Percentiles rank a stretch among this genome's conserved stretches.
Evolutionary conservation across 2,888 invertebrate species (phyloP).

Genomic region (Pyrgus malvae): DNA sequence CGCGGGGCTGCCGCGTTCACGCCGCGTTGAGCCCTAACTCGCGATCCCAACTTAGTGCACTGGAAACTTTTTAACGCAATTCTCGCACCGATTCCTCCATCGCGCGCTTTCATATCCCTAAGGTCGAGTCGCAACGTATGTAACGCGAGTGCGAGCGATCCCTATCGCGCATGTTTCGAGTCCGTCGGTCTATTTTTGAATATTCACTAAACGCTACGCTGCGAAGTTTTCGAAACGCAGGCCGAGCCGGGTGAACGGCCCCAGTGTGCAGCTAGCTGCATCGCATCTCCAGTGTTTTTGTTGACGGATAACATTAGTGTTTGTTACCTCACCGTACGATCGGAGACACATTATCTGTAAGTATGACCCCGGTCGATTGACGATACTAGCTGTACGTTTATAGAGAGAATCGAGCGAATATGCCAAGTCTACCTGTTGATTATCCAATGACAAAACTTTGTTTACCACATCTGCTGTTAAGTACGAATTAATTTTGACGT

Average conservation of each 20-base stretch:
- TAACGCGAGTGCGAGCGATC: slow-evolving; percentile 50
- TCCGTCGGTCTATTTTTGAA: slow-evolving; percentile 79
- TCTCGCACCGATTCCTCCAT: slow-evolving; percentile 52
- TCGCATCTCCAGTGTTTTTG: slow-evolving; percentile 74
- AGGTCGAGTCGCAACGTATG: slow-evolving; percentile 47
- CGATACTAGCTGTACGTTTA: slow-evolving; percentile 57
- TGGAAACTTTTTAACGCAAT: slow-evolving; percentile 78
- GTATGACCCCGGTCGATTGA: slow-evolving; percentile 78
- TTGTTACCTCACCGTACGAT: slow-evolving; percentile 64
- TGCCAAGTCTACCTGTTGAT: slow-evolving; percentile 45
- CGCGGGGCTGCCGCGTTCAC: slow-evolving; percentile 66
- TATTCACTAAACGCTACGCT: slow-evolving; percentile 76
- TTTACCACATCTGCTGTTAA: slow-evolving; percentile 29
- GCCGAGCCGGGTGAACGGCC: slow-evolving; percentile 79
- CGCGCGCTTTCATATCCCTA: slow-evolving; percentile 51
- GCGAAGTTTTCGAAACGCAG: slow-evolving; percentile 80
- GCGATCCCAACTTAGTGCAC: slow-evolving; percentile 77
- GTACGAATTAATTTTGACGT: slow-evolving; percentile 43
- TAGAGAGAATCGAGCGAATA: slow-evolving; percentile 18
- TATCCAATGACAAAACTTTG: slow-evolving; percentile 40
- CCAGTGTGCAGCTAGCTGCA: slow-evolving; percentile 74
- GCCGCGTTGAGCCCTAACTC: slow-evolving; percentile 63
- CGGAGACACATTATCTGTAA: slow-evolving; percentile 75
- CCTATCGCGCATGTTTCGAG: slow-evolving; percentile 63
- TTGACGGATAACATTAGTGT: slow-evolving; percentile 75